Evolutionary conservation across 2,113 vertebrate species (phyloP), one percentile per base, ranked within the genome.

Genomic region (Bubalus kerabau): DNA sequence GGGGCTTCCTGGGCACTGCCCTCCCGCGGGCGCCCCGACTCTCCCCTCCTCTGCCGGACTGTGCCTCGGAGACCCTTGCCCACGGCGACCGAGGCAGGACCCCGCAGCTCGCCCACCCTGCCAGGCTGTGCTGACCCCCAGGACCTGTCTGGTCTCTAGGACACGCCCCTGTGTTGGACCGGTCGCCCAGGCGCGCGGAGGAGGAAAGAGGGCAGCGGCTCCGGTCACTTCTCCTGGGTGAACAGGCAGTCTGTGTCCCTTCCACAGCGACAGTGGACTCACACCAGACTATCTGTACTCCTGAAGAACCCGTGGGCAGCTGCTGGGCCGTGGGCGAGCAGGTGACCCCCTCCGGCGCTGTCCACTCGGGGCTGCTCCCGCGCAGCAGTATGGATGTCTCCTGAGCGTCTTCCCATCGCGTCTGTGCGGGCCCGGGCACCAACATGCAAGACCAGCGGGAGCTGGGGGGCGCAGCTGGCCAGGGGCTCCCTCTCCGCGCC

Each of bases 381-480:
- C 89, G 14, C 90, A 12, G 96, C 97, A 4, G 32, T 40, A 62
- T 71, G 87, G 11, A 62, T 89, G 98, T 87, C 87, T 64, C 57
- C 90, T 74, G 87, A 90, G 56, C 90, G 5, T 40, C 40, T 15
- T 56, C 74, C 56, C 26, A 0, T 21, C 54, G 2, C 48, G 36
- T 54, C 76, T 19, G 26, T 50, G 88, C 88, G 64, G 84, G 12
- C 92, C 85, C 6, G 40, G 50, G 57, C 40, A 7, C 21, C 24
- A 67, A 84, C 93, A 98, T 98, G 98, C 98, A 98, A 96, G 97
- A 87, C 52, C 32, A 81, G 83, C 56, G 4, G 21, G 81, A n/a
- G 93, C 50, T 10, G 40, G 28, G 11, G 56, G 74, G 17, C 87
- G 89, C 11, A 40, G 60, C 67, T 30, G 62, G 89, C 85, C 2